Evolutionary conservation across 2,113 vertebrate genomes (phyloP), one percentile per base, ranked within the genome.

Genomic region (Phalacrocorax aristotelis): DNA sequence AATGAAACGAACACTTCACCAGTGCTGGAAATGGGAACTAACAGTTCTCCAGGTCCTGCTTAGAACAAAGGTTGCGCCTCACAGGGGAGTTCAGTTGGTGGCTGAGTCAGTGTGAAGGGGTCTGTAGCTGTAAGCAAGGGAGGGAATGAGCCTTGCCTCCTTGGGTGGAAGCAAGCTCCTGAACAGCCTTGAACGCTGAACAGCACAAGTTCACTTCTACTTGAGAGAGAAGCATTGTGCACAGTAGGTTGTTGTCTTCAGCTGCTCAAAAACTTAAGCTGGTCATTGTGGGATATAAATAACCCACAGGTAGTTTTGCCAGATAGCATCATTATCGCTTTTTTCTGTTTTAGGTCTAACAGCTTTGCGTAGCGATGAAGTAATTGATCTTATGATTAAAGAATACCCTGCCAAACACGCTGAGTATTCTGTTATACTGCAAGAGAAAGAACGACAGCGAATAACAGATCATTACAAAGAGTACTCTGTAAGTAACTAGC

Each of bases 321-420:
- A 84, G 68, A 20, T 77, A 94, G 61, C 44, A 20, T 83, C 27
- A 72, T 92, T 75, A 54, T 62, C 93, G 18, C 61, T 87, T 80
- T 95, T 95, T 34, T 93, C 65, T 95, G 48, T 86, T 95, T 93
- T 93, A 99, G 99, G 99, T 93, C 97, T 99, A 71, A 99, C 99
- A 36, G 99, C 99, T 83, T 97, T 99, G 91, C 98, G 99, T 72
- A 99, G 99, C 72, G 99, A 99, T 96, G 99, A 99, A 97, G 99
- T 99, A 65, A 99, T 99, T 87, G 99, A 99, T 97, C 98, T 99
- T 90, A 99, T 99, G 99, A 99, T 99, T 97, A 99, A 99, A 95
- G 99, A 99, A 95, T 99, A 99, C 91, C 99, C 99, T 75, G 97
- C 98, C 94, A 99, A 99, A 93, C 99, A 99, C 76, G 98, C 99